These are phyloP conservation scores for Cygnus atratus DNA, from an alignment of 2,113 vertebrate species.

Conservation along the genomic window DNA sequence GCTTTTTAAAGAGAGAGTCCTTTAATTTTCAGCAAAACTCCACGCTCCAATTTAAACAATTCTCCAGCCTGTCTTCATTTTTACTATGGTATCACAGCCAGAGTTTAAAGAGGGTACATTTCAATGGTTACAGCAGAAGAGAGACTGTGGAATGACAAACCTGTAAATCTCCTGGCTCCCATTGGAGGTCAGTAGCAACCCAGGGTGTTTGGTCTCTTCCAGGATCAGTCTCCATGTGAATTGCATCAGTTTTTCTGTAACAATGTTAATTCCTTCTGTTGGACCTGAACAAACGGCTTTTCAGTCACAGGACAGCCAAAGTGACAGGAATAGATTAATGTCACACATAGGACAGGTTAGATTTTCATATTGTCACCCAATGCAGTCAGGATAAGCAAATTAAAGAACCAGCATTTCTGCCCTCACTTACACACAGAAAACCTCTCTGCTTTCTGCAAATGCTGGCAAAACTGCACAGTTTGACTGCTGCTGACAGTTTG, in stretches of 20 bases:
- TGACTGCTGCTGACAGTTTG: background rate
- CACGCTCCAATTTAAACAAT: background rate
- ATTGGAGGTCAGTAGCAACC: background rate
- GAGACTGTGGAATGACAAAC: background rate
- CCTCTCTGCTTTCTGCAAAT: background rate
- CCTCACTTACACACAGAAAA: background rate
- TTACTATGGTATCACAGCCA: background rate
- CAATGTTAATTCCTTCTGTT: background rate
- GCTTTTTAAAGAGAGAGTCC: background rate
- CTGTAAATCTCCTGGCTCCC: background rate
- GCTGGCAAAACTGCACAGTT: background rate
- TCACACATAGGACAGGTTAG: background rate
- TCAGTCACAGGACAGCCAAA: background rate
- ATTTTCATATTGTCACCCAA: background rate
- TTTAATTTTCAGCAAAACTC: background rate
- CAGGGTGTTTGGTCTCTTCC: background rate
- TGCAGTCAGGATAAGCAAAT: background rate
- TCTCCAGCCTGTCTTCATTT: background rate
- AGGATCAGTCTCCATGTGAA: background rate
- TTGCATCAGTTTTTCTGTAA: background rate
- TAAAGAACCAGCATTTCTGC: background rate
- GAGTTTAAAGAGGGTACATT: background rate
- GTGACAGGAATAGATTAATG: background rate
- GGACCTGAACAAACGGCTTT: constrained; percentile 2
- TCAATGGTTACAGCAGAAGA: background rate